Conservation (phyloP, 2,797 vertebrate species). For the Alectoris magna region DNA sequence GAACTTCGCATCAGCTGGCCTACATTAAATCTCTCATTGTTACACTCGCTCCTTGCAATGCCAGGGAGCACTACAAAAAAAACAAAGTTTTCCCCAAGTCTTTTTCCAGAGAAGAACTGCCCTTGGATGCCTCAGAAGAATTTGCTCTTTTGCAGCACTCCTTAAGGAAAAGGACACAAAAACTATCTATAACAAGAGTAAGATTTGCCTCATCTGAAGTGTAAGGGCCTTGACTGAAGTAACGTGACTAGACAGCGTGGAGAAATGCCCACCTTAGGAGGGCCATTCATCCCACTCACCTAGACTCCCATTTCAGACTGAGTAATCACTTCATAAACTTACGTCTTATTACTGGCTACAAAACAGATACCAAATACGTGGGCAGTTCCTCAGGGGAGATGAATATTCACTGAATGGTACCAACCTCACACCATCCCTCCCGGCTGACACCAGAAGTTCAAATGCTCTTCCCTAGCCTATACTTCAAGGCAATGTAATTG, state of each 20-base stretch:
- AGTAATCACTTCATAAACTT: background rate
- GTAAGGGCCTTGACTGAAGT: background rate
- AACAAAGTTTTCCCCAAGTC: background rate
- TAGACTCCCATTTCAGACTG: background rate
- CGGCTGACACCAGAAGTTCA: background rate
- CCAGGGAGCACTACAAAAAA: background rate
- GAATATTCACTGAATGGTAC: background rate
- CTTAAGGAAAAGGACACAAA: background rate
- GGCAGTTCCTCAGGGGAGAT: background rate
- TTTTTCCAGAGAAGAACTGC: background rate
- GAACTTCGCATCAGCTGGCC: background rate
- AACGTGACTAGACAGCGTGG: background rate
- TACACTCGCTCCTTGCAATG: background rate
- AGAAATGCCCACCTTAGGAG: background rate
- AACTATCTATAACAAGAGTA: background rate
- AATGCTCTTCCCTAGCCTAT: background rate
- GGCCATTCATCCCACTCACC: background rate
- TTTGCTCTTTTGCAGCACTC: background rate
- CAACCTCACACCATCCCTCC: background rate
- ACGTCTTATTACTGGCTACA: background rate
- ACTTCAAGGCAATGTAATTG: background rate
- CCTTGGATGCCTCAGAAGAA: background rate
- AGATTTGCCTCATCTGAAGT: background rate
- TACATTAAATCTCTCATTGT: background rate
- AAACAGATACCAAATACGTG: background rate